Base-by-base conservation (phyloP, 2,113 vertebrate genomes). In the Martes martes region DNA sequence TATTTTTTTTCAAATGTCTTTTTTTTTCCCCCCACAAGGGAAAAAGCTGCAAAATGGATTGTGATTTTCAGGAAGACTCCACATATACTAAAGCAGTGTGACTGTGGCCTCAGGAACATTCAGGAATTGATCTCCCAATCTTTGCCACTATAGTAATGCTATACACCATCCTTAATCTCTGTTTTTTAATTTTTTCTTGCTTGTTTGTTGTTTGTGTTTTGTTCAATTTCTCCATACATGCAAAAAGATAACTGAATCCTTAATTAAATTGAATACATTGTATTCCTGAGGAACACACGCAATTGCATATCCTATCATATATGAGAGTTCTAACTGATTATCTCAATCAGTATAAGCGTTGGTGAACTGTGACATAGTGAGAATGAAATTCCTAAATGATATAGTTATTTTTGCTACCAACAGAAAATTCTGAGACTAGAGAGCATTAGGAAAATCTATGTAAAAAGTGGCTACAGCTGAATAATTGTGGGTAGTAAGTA, bases 311-410 rank as follows among this genome's bases (percentile, higher is more conserved):
- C 19, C 2, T 42, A 36, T 71, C n/a, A 1, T 61, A n/a, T 57
- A 11, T 82, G 57, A 73, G 55, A 76, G 31, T 7, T 86, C 24
- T 90, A 39, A 86, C 31, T 31, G 3, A 55, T 73, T 59, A 50
- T 47, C n/a, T 78, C 11, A 45, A 33, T 7, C 33, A 83, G 21
- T 28, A 85, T 71, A 89, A 61, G 1, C 23, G 74, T 28, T 52
- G 39, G 8, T 78, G 63, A 78, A 3, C 1, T 16, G 4, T 67
- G 21, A 47, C 3, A 65, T 18, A 57, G 9, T 26, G 0, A 83
- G 1, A 36, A 82, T 63, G 24, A 79, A 89, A 89, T 23, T 63
- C 93, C 33, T 84, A 97, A 89, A 76, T 89, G 42, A 6, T 52
- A 42, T 15, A 28, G 15, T 26, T 80, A 57, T 84, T 94, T 97